phyloP scores from a whole-genome alignment of 2,113 vertebrate genomes.

The Notothenia rossii region DNA sequence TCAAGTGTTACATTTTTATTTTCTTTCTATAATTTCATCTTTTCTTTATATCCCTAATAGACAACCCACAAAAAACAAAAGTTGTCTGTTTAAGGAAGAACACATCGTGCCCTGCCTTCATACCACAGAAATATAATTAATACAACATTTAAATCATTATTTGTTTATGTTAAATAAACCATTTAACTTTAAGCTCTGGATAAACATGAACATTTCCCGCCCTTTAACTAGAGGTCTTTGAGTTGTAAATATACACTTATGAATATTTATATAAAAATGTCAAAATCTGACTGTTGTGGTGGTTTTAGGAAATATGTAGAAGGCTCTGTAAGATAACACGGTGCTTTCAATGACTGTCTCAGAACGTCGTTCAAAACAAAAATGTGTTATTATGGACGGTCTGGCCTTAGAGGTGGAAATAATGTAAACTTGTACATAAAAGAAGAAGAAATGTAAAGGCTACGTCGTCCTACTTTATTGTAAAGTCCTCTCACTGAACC shows the following conservation, averaged over 20 bases:
- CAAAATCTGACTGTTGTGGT: conserved; percentile 38
- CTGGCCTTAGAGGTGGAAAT: conserved; percentile 41
- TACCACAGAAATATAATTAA: conserved; percentile 11
- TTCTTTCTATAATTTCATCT: background rate
- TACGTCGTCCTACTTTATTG: conserved; percentile 47
- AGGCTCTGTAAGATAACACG: conserved; percentile 43
- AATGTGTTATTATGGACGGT: conserved; percentile 23
- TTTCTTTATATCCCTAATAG: conserved; percentile 11
- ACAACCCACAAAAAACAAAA: conserved; percentile 6
- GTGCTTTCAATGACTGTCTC: conserved; percentile 63
- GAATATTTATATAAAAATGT: conserved; percentile 43
- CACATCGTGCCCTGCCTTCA: background rate
- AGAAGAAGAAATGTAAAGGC: conserved; percentile 52
- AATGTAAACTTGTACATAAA: conserved; percentile 67
- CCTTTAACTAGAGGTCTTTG: conserved; percentile 50
- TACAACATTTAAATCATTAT: conserved; percentile 1
- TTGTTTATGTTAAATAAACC: background rate
- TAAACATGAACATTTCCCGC: conserved; percentile 36
- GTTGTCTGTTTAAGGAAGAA: background rate
- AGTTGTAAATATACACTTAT: conserved; percentile 56
- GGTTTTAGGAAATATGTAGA: conserved; percentile 30
- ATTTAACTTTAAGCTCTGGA: background rate
- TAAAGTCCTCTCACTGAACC: conserved; percentile 50
- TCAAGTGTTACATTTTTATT: conserved; percentile 16
- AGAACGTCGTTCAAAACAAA: conserved; percentile 10